Evolutionary conservation across 1,140 invertebrate species (phyloP), one percentile per base, ranked within the genome.

Genomic region (Microplitis mediator): DNA sequence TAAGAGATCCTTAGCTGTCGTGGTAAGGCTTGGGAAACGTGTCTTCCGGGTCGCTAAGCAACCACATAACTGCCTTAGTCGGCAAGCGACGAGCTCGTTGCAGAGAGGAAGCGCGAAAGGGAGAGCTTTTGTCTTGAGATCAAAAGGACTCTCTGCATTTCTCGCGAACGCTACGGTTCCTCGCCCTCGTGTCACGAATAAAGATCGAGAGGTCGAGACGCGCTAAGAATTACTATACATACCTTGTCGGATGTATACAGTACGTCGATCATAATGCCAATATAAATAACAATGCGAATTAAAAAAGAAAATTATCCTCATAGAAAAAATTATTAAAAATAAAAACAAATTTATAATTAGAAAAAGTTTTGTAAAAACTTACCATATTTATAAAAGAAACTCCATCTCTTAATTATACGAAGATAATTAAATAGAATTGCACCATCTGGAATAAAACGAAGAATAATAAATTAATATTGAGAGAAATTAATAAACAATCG

Each of bases 41-140:
- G 62, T 65, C 61, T 73, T 74, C 50, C 71, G 39, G 67, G 79
- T 80, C 75, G 76, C 78, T 74, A 78, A 71, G 78, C 78, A 80
- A 80, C 78, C 67, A 71, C 76, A 77, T 76, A 75, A 72, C 60
- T 77, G 66, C 67, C 72, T 69, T 76, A 65, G 39, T 65, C 52
- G 56, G 56, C 32, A 45, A 54, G 60, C 60, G 31, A 31, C 65
- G 36, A 62, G 32, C 39, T 9, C 39, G 14, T 71, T 23, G 70
- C 69, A 16, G 70, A 58, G 65, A 62, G 66, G 56, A 66, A 64
- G 67, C 50, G 56, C 67, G 64, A 75, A 72, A 75, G 65, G 71
- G 71, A 68, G 74, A 75, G 74, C 74, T 75, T 75, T 75, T 75
- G 74, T 75, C 71, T 75, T 63, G 71, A 75, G 74, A 75, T 75